phyloP scores from a whole-genome alignment of 2,797 vertebrate genomes.

The Sebastiscus tertius region DNA sequence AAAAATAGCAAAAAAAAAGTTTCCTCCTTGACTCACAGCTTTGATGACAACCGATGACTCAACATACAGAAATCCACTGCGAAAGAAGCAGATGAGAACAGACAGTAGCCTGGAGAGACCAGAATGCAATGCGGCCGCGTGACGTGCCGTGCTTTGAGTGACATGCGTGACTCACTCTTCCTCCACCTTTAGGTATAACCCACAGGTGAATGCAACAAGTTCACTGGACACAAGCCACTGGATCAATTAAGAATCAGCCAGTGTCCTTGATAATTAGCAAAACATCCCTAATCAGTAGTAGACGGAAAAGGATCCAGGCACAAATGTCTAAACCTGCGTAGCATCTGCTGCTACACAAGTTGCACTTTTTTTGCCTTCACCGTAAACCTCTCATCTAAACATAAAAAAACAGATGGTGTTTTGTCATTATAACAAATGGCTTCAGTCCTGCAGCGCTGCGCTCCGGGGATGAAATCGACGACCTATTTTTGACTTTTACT shows the following conservation, averaged over 20 bases:
- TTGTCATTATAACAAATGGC: constrained; percentile 12
- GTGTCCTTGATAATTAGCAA: not conserved
- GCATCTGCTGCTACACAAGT: not conserved
- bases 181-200: not conserved
- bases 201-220: not conserved
- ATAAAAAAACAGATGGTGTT: constrained; percentile 3
- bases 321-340: not conserved
- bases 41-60: constrained; percentile 21
- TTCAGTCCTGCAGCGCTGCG: not conserved
- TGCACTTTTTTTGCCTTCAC: not conserved
- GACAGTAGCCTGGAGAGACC: constrained; percentile 39
- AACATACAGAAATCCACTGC: constrained; percentile 1
- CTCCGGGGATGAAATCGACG: not conserved
- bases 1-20: constrained; percentile 1
- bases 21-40: constrained; percentile 3
- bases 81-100: not conserved
- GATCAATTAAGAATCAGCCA: not conserved
- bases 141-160: constrained; percentile 7
- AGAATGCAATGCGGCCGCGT: not conserved
- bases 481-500: constrained; percentile 24
- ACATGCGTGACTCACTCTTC: constrained; percentile 26
- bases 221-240: too few species aligned
- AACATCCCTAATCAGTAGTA: not conserved
- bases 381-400: not conserved
- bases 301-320: not conserved